Evolutionary conservation across 2,888 invertebrate genomes (phyloP).

Genomic region (Zaprionus obscuricornis): DNA sequence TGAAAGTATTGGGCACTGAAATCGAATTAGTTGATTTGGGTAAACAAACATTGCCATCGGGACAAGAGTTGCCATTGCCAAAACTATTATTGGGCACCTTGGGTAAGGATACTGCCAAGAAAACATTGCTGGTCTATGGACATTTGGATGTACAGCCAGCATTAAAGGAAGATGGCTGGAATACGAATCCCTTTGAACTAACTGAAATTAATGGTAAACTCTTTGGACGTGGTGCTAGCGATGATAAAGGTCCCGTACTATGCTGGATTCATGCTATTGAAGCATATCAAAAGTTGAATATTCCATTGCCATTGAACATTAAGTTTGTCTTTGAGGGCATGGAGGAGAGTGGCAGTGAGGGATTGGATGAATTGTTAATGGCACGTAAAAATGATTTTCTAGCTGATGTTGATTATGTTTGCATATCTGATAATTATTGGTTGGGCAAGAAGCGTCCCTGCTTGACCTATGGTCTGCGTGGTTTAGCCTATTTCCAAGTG

Average conservation of each 20-base stretch:
- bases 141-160: constrained; percentile 99
- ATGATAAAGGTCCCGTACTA: constrained; percentile 97
- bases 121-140: constrained; percentile 97
- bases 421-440: constrained; percentile 99
- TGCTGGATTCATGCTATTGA: constrained; percentile 98
- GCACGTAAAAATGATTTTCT: constrained; percentile 90
- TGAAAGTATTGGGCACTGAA: constrained; percentile 88
- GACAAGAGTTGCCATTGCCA: constrained; percentile 90
- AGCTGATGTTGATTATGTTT: constrained; percentile 94
- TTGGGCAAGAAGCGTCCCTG: constrained; percentile 98
- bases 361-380: constrained; percentile 93
- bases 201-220: constrained; percentile 94
- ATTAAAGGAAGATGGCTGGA: constrained; percentile 95
- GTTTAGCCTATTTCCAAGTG: constrained; percentile 94
- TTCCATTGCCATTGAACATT: constrained; percentile 88
- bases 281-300: constrained; percentile 90
- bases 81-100: constrained; percentile 92
- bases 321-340: constrained; percentile 98
- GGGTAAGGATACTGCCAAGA: constrained; percentile 93
- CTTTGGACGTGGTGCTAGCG: constrained; percentile 95
- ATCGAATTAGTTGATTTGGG: constrained; percentile 91
- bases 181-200: constrained; percentile 96
- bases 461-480: constrained; percentile 97
- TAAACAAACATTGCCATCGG: constrained; percentile 88
- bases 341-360: constrained; percentile 99